These are phyloP conservation scores for Ciconia maguari DNA, from an alignment of 2,113 vertebrate genomes.

Conservation along the genomic window DNA sequence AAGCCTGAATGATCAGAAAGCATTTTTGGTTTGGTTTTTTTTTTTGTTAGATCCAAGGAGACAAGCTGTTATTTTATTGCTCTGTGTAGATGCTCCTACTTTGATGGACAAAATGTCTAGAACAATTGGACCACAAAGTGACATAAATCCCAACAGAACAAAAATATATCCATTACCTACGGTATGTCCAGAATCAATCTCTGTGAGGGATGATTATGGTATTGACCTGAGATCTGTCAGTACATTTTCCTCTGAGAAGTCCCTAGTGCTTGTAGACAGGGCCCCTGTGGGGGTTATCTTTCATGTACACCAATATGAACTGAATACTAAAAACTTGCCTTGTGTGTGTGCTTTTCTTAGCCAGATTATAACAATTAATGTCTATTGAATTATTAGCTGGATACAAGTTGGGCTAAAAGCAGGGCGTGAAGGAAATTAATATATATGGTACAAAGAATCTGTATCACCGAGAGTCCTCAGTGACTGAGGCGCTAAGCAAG, in stretches of 20 bases:
- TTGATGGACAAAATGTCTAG: conserved; percentile 61
- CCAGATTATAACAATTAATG: conserved; percentile 55
- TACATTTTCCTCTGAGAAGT: conserved; percentile 70
- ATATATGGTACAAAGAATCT: neutral
- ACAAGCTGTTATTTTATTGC: conserved; percentile 49
- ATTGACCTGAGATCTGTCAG: conserved; percentile 72
- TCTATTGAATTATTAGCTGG: conserved; percentile 6
- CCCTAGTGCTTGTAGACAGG: conserved; percentile 56
- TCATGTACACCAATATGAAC: conserved; percentile 54
- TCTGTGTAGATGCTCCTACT: conserved; percentile 39
- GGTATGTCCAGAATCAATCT: conserved; percentile 59
- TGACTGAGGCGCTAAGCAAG: neutral
- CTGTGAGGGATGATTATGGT: conserved; percentile 56
- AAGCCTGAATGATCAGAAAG: conserved; percentile 25
- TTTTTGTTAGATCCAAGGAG: conserved; percentile 38
- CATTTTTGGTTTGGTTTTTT: neutral
- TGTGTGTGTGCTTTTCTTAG: conserved; percentile 36
- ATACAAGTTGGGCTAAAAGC: neutral
- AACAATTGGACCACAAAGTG: conserved; percentile 65
- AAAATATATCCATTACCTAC: conserved; percentile 61
- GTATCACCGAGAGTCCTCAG: neutral
- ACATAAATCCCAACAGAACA: conserved; percentile 59
- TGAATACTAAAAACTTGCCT: conserved; percentile 64
- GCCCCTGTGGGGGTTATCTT: conserved; percentile 47
- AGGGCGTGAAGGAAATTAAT: neutral